These are phyloP conservation scores for Leptodactylus fallax DNA, from an alignment of 2,797 vertebrate species.

Conservation along the genomic window DNA sequence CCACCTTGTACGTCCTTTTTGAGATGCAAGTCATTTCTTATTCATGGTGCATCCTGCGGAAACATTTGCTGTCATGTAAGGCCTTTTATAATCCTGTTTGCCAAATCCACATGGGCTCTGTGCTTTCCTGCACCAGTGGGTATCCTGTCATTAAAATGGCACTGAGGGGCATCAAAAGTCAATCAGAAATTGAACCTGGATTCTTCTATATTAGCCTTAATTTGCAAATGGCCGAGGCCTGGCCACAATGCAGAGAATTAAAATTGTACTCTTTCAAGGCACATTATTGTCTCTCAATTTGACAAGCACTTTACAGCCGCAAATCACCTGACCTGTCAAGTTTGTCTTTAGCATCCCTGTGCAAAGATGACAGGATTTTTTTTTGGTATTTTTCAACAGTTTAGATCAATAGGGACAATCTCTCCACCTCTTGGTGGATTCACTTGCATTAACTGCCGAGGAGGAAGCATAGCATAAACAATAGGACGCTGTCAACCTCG, in stretches of 20 bases:
- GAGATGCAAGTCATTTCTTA: slow-evolving; percentile 64
- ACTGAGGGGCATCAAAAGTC: slow-evolving; percentile 65
- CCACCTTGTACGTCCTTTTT: slow-evolving; percentile 62
- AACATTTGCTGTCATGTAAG: slow-evolving; percentile 54
- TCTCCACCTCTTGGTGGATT: slow-evolving; percentile 83
- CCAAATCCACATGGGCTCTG: slow-evolving; percentile 64
- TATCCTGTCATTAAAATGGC: slow-evolving; percentile 67
- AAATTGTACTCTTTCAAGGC: slow-evolving; percentile 54
- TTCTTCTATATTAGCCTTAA: slow-evolving; percentile 55
- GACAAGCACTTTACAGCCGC: slow-evolving; percentile 63
- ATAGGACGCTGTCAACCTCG: slow-evolving; percentile 91
- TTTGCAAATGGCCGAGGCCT: slow-evolving; percentile 39
- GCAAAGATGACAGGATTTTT: slow-evolving; percentile 74
- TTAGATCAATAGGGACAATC: slow-evolving; percentile 75
- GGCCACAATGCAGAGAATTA: slow-evolving; percentile 62
- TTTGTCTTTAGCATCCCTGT: slow-evolving; percentile 75
- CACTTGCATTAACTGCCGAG: slow-evolving; percentile 86
- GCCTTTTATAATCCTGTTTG: slow-evolving; percentile 63
- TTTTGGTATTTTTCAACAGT: slow-evolving; percentile 60
- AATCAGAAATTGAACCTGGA: slow-evolving; percentile 48
- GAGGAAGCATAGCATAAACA: slow-evolving; percentile 85
- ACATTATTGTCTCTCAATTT: slow-evolving; percentile 62
- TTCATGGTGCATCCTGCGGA: slow-evolving; percentile 58
- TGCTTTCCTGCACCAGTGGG: slow-evolving; percentile 70
- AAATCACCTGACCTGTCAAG: slow-evolving; percentile 78